Evolutionary conservation across 35 echinoderm and acorn worm species (phyloP).

Genomic region (Anneissia japonica): DNA sequence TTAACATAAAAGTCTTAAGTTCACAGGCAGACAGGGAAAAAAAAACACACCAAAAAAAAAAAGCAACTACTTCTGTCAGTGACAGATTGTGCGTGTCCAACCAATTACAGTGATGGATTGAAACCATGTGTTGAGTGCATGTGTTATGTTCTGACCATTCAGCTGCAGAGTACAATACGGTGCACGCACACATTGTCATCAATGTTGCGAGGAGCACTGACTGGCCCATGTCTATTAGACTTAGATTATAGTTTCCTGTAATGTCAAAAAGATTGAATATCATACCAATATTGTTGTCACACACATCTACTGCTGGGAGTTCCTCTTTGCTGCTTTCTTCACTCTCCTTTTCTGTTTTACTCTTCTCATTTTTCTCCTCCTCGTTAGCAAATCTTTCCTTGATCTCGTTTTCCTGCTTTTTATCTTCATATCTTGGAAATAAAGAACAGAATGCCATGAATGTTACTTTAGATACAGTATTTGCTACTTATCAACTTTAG

Average conservation of each 20-base stretch:
- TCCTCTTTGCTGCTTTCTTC: background rate
- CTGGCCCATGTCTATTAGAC: background rate
- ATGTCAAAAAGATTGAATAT: background rate
- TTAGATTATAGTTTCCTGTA: background rate
- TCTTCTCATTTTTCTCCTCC: background rate
- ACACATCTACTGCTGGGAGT: background rate
- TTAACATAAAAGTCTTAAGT: background rate
- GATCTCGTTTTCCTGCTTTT: conserved; percentile 14
- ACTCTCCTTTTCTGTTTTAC: background rate
- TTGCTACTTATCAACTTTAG: background rate
- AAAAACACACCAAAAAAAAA: background rate
- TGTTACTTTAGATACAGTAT: background rate
- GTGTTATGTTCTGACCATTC: background rate
- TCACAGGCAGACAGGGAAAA: background rate
- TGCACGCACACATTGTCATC: background rate
- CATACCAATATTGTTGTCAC: background rate
- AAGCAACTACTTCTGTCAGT: too few species aligned
- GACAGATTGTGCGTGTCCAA: background rate
- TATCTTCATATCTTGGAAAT: conserved; percentile 14
- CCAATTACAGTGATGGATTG: background rate
- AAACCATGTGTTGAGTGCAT: background rate
- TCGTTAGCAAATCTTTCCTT: background rate
- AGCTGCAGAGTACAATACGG: background rate
- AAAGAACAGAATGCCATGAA: background rate
- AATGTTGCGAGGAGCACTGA: background rate